Evolutionary conservation across 2,113 vertebrate species (phyloP), one percentile per base, ranked within the genome.

Genomic region (Syngnathoides biaculeatus): DNA sequence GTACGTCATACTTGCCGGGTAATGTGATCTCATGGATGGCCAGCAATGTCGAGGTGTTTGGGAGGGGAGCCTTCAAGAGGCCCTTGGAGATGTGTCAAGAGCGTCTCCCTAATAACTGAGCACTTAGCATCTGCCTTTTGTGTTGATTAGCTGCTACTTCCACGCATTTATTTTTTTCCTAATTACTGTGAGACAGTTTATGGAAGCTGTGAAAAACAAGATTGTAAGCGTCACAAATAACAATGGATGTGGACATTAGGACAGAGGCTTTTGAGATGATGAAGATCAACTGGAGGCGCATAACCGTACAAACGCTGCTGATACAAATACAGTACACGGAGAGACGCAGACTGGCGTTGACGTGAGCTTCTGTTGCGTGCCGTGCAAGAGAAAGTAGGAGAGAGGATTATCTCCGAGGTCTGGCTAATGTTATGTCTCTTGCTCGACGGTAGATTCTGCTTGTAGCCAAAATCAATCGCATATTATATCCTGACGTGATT

Each of bases 21-120:
- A 98, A 99, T 77, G 89, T 98, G 81, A 90, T 99, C 78, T 92
- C 96, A 39, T 99, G 97, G 97, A 88, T 93, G 0, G 94, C 95
- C n/a, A 93, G 90, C 90, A 95, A 94, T 0, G 93, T 99, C 0
- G 95, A 98, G 42, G 94, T 98, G 38, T 98, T 95, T 3, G 97
- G 96, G 24, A 78, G 86, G 50, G 95, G 97, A 26, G 96, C 96
- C 0, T 93, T 93, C 15, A 98, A 98, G 64, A 90, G 91, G 88
- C 94, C 95, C 0, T 84, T 95, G 89, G 95, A 98, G 89, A 90
- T 94, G 0, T 99, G 97, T n/a, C 94, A 94, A 84, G 95, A 97
- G 56, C 92, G 94, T 1, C 87, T 96, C 58, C 91, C 95, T 61
- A 93, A 94, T 52, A 89, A 95, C 86, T 98, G 94, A 92, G 79